Percentiles rank a stretch among this genome's conserved stretches.
phyloP scores from a whole-genome alignment of 2,888 invertebrate species.

The Cerastis leucographa region DNA sequence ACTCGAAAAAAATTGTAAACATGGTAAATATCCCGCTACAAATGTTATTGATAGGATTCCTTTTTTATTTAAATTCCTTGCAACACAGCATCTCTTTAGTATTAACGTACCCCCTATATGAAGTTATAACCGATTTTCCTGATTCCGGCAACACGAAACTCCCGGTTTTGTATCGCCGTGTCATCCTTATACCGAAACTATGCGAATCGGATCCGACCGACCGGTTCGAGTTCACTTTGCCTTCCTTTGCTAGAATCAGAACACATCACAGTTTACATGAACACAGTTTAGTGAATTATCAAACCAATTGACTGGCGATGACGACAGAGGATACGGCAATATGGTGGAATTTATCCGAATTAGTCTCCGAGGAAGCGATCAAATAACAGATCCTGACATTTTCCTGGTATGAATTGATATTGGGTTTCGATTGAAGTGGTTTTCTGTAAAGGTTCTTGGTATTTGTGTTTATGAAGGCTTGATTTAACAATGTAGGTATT shows the following conservation, averaged over 20 bases:
- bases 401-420: conserved; percentile 38
- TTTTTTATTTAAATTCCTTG: neutral
- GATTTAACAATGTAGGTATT: neutral
- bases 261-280: conserved; percentile 28
- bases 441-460: conserved; percentile 17
- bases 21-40: no score
- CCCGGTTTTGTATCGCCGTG: neutral
- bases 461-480: conserved; percentile 34
- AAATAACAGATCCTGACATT: conserved; percentile 51
- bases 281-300: conserved; percentile 22
- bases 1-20: no score
- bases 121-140: neutral
- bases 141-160: neutral
- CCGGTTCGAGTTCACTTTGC: conserved; percentile 13
- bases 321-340: conserved; percentile 36
- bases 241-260: conserved; percentile 3
- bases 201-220: conserved; percentile 24
- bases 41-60: no score
- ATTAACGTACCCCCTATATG: neutral
- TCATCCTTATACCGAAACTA: conserved; percentile 23
- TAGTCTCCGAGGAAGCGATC: conserved; percentile 41
- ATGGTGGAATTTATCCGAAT: conserved; percentile 36
- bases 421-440: conserved; percentile 18
- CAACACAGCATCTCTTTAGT: neutral
- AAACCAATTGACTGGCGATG: conserved; percentile 31